phyloP scores from a whole-genome alignment of 2,113 vertebrate genomes.

The Lophotis ruficrista region DNA sequence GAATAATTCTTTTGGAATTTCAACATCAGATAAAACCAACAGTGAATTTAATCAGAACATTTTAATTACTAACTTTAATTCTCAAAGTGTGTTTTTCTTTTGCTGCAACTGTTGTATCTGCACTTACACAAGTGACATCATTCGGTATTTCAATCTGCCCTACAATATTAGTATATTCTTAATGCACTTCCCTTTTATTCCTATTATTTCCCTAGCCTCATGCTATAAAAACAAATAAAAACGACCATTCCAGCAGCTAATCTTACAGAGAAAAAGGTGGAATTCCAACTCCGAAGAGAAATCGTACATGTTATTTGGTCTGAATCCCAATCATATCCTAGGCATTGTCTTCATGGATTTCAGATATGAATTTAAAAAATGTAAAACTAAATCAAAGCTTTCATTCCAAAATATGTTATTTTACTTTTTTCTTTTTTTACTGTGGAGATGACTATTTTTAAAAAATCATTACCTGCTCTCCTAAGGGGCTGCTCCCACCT shows the following conservation, averaged over 20 bases:
- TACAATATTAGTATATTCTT: not conserved
- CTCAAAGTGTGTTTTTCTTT: not conserved
- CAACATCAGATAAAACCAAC: not conserved
- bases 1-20: not conserved
- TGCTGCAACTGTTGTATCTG: not conserved
- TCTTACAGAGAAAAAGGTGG: not conserved
- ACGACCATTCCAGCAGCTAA: not conserved
- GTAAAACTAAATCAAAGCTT: not conserved
- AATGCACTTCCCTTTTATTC: not conserved
- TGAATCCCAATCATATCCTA: not conserved
- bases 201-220: not conserved
- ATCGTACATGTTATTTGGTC: not conserved
- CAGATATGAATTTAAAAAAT: not conserved
- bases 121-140: not conserved
- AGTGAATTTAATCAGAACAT: not conserved
- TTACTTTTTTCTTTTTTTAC: not conserved
- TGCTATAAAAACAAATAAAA: not conserved
- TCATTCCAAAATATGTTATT: not conserved
- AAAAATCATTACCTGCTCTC: not conserved
- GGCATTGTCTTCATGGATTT: rapidly evolving
- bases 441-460: not conserved
- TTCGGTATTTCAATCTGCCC: not conserved
- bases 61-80: not conserved
- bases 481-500: not conserved
- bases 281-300: not conserved